Conservation (phyloP, 92 coral and sea anemone genomes). For the Paragorgia papillata region DNA sequence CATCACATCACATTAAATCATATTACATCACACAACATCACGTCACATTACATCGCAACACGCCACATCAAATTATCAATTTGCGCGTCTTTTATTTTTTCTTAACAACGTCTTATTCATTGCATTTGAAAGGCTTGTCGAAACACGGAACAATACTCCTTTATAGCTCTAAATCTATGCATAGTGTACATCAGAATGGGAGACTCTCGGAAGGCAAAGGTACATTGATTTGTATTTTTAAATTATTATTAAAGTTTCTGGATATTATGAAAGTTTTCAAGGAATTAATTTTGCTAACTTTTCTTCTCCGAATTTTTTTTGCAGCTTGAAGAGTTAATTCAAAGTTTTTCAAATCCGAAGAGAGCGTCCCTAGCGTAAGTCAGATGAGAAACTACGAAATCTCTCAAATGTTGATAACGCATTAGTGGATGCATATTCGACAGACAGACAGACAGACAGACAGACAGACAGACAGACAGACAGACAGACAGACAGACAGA, state of each 20-base stretch:
- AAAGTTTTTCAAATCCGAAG: slow-evolving; percentile 59
- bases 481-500: too few relatives aligned
- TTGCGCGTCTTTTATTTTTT: too few relatives aligned
- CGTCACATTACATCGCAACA: neutral
- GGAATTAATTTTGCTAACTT: neutral
- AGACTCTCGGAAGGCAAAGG: slow-evolving; percentile 48
- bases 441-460: too few relatives aligned
- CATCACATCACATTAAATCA: too few relatives aligned
- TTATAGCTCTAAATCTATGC: slow-evolving; percentile 84
- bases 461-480: too few relatives aligned
- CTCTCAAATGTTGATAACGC: too few relatives aligned
- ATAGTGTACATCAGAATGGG: slow-evolving; percentile 89
- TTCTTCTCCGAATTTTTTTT: neutral
- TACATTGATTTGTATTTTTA: neutral
- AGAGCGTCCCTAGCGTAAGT: slow-evolving; percentile 64
- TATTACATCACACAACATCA: too few relatives aligned
- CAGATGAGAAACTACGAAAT: too few relatives aligned
- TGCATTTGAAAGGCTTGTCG: slow-evolving; percentile 62
- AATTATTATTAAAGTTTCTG: neutral
- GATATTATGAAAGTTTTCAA: too few relatives aligned
- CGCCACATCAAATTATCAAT: too few relatives aligned
- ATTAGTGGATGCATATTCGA: too few relatives aligned
- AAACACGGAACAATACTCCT: slow-evolving; percentile 76
- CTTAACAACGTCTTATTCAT: too few relatives aligned
- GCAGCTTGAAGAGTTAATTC: slow-evolving; percentile 71